Evolutionary conservation across 2,888 invertebrate species (phyloP), one percentile per base, ranked within the genome.

Genomic region (Augiades crinisus): DNA sequence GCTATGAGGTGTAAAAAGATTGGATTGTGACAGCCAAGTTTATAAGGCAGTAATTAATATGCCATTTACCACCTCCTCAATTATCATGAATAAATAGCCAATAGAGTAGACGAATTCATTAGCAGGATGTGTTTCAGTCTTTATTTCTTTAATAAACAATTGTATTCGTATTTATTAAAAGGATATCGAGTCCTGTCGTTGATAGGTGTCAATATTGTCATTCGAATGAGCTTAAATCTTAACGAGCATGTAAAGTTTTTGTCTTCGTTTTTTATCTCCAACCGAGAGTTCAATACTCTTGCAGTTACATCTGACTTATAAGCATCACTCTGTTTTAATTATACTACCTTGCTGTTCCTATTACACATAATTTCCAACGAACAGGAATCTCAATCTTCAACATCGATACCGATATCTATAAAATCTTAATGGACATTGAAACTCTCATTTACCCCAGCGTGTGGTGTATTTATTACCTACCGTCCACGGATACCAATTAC

Each of bases 131-230:
- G 5, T 8, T 6, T 16, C 7, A 24, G 10, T 14, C 14, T 45
- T 24, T 14, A 33, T 33, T 13, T 2, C 12, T 45, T 7, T 7
- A 33, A 40, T 24, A 13, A 24, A 40, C 30, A 46, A 17, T 22
- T 10, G 17, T n/a, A 2, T 8, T 19, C 31, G 31, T n/a, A n/a
- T 38, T 13, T 21, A n/a, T 43, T 4, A 8, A 31, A 19, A n/a
- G 5, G 16, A 31, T 21, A 31, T 45, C 6, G 24, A 47, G 12
- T 27, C 13, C 34, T 41, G 24, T 49, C 34, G 41, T 41, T 49
- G 40, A 49, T 49, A 41, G 41, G 49, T 49, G 49, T 49, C 41
- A 41, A 49, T 49, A 17, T 41, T 49, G 34, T 49, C 38, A 41
- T 31, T 34, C 2, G 41, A 19, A 49, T 49, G 41, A 49, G 41